Percentiles rank a stretch among this genome's conserved stretches.
Conservation (phyloP, 2,797 vertebrate genomes). For the Leuciscus waleckii region DNA sequence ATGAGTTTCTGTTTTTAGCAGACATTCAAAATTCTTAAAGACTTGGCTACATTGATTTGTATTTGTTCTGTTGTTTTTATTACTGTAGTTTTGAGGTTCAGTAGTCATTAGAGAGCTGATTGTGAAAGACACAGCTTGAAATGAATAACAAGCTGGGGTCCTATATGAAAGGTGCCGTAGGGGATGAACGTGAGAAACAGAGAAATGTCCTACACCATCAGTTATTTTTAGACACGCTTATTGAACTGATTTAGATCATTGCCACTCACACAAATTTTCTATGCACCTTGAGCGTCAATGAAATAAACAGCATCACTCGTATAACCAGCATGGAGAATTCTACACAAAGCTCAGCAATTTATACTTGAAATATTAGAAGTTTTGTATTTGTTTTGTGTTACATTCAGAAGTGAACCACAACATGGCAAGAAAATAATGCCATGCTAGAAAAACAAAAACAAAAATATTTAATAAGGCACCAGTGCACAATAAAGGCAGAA, state of each 20-base stretch:
- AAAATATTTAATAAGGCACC: background rate
- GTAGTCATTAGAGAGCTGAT: background rate
- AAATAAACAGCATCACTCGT: background rate
- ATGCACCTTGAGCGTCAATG: background rate
- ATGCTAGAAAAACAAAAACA: background rate
- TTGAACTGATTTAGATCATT: constrained; percentile 27
- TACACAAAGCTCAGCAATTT: constrained; percentile 6
- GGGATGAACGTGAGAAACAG: constrained; percentile 6
- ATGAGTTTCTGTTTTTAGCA: background rate
- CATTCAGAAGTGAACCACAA: background rate
- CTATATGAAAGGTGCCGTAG: background rate
- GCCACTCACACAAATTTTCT: constrained; percentile 11
- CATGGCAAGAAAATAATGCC: background rate
- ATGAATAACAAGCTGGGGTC: constrained; percentile 11
- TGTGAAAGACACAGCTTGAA: constrained; percentile 15
- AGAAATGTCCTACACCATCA: background rate
- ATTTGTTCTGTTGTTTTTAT: background rate
- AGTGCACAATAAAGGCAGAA: background rate
- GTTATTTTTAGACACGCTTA: constrained; percentile 39
- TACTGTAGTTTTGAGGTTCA: constrained; percentile 6
- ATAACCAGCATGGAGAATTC: background rate
- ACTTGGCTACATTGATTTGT: background rate
- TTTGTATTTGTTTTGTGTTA: background rate
- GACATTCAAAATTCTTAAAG: background rate
- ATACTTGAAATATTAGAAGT: background rate